phyloP scores from a whole-genome alignment of 2,888 invertebrate genomes.

The Cybosia mesomella region DNA sequence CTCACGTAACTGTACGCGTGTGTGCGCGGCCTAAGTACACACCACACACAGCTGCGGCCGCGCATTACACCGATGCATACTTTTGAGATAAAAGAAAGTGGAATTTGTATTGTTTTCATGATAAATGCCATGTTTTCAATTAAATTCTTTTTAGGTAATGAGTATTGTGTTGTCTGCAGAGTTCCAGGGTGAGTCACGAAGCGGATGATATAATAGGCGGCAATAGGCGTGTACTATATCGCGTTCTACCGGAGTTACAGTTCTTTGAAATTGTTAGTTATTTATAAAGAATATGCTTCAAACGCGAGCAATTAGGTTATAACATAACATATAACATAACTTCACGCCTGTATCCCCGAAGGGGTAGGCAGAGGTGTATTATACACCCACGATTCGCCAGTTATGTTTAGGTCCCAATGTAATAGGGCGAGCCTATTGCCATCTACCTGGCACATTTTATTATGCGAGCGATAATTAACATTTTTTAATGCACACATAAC shows the following conservation, averaged over 20 bases:
- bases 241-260: neutral
- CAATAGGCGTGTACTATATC: neutral
- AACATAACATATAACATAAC: no score
- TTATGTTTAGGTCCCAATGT: no score
- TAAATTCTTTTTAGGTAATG: slow-evolving; percentile 8
- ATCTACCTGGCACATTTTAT: no score
- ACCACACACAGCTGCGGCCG: slow-evolving; percentile 58
- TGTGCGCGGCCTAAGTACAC: slow-evolving; percentile 78
- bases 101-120: slow-evolving; percentile 17
- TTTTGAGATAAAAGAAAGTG: slow-evolving; percentile 20
- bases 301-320: no score
- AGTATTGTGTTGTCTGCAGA: neutral
- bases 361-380: no score
- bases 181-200: neutral
- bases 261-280: no score
- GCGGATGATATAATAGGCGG: neutral
- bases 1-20: slow-evolving; percentile 69
- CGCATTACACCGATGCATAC: slow-evolving; percentile 59
- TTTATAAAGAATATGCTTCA: no score
- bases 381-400: no score
- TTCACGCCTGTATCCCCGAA: no score
- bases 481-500: no score
- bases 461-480: no score
- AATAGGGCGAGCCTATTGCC: no score
- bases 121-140: slow-evolving; percentile 12